These are phyloP conservation scores for Gymnothorax reevesii DNA, from an alignment of 2,797 vertebrate genomes.

Conservation along the genomic window DNA sequence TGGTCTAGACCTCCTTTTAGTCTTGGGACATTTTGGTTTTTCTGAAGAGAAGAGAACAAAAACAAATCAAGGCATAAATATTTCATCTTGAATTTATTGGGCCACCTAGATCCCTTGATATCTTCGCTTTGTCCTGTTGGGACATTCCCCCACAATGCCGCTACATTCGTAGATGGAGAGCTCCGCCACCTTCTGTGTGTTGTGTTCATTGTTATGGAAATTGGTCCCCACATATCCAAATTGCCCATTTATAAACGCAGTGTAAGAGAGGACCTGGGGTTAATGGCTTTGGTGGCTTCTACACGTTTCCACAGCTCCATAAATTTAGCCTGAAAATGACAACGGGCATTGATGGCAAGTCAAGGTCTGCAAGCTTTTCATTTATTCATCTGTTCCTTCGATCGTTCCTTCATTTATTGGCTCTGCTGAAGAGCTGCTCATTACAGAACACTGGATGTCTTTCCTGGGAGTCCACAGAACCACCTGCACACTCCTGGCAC, in stretches of 20 bases:
- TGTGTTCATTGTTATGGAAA: conserved; percentile 34
- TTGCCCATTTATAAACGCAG: conserved; percentile 32
- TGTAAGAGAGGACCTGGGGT: conserved; percentile 30
- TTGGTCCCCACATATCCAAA: conserved; percentile 16
- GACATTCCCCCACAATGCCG: neutral
- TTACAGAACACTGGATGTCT: conserved; percentile 20
- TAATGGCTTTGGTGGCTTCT: conserved; percentile 29
- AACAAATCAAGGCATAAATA: neutral
- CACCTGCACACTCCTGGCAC: neutral
- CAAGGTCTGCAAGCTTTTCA: neutral
- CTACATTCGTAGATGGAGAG: conserved; percentile 17
- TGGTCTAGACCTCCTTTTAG: neutral
- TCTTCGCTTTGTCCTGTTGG: neutral
- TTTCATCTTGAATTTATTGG: neutral
- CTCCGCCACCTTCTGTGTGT: neutral
- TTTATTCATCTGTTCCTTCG: neutral
- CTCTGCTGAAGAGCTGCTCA: conserved; percentile 24
- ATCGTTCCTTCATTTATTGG: neutral
- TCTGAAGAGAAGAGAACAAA: neutral
- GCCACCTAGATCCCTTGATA: neutral
- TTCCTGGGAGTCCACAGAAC: neutral
- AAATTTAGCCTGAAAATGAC: conserved; percentile 38
- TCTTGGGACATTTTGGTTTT: neutral
- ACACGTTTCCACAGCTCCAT: conserved; percentile 22
- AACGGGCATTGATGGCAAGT: conserved; percentile 23